Evolutionary conservation across 1,140 invertebrate species (phyloP).

Genomic region (Pseudomyrmex flavicornis): DNA sequence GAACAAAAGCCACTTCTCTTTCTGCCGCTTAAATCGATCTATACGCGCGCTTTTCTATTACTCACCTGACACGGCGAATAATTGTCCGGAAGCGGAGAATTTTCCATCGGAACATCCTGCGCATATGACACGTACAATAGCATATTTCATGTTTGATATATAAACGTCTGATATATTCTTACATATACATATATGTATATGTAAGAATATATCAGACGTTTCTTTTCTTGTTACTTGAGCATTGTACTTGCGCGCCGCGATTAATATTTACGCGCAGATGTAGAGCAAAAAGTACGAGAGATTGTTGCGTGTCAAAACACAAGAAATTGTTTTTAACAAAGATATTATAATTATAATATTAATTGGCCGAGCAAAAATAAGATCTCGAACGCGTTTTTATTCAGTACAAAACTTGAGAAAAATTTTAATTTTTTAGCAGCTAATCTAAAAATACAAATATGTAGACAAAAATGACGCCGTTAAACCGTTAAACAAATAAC

Average conservation of each 20-base stretch:
- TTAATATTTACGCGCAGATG: conserved; percentile 46
- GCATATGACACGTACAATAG: conserved; percentile 40
- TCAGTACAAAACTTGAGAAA: neutral
- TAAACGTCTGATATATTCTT: no score
- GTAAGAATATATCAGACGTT: conserved; percentile 28
- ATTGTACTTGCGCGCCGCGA: conserved; percentile 35
- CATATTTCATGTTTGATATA: conserved; percentile 28
- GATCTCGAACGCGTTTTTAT: neutral
- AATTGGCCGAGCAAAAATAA: conserved; percentile 22
- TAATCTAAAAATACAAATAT: neutral
- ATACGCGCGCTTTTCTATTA: conserved; percentile 1
- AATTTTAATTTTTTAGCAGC: no score
- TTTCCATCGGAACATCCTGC: conserved; percentile 43
- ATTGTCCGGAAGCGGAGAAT: conserved; percentile 37
- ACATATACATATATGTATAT: no score
- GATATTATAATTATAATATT: conserved; percentile 25
- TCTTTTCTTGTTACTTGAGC: conserved; percentile 46
- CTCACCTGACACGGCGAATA: conserved; percentile 1
- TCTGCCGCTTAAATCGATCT: conserved; percentile 13
- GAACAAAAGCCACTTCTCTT: conserved; percentile 7
- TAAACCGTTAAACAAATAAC: no score
- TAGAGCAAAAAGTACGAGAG: conserved; percentile 47
- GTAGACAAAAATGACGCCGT: no score
- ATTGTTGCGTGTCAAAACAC: conserved; percentile 13
- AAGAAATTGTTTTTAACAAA: conserved; percentile 13